These are phyloP conservation scores for Albula goreensis DNA, from an alignment of 2,113 vertebrate species.

Conservation along the genomic window DNA sequence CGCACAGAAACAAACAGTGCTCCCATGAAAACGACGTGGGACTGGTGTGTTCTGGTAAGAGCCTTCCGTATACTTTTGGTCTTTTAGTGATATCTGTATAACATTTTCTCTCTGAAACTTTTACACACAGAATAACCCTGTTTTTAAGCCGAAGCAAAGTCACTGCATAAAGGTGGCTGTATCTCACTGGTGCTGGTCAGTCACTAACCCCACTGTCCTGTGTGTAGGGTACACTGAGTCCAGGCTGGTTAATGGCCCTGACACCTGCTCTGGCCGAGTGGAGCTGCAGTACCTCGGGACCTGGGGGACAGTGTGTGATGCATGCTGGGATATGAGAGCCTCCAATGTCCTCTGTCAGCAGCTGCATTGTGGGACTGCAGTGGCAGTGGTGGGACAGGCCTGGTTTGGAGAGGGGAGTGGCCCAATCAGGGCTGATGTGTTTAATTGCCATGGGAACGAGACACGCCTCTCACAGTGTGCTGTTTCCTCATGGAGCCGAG, in stretches of 20 bases:
- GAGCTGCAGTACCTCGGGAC: not conserved
- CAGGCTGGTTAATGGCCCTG: conserved; percentile 7
- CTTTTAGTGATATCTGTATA: too few relatives aligned
- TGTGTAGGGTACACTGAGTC: not conserved
- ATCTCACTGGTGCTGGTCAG: not conserved
- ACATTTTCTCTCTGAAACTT: too few relatives aligned
- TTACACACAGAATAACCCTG: too few relatives aligned
- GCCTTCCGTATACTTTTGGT: not conserved
- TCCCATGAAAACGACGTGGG: conserved; percentile 26
- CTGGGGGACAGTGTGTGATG: conserved; percentile 17
- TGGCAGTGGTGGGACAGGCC: conserved; percentile 32
- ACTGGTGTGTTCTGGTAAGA: conserved; percentile 35
- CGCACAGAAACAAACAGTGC: conserved; percentile 3
- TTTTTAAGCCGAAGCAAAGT: too few relatives aligned
- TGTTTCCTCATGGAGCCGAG: conserved; percentile 33
- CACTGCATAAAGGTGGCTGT: not conserved
- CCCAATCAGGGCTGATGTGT: conserved; percentile 40
- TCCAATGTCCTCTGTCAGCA: conserved; percentile 47
- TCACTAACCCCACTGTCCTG: not conserved
- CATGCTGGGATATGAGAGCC: conserved; percentile 39
- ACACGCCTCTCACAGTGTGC: conserved; percentile 40
- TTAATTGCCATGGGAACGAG: conserved; percentile 49
- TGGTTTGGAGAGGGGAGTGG: conserved; percentile 33
- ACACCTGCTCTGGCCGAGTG: conserved; percentile 1
- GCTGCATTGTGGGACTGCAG: conserved; percentile 45